Evolutionary conservation across 2,888 invertebrate species (phyloP), one percentile per base, ranked within the genome.

Genomic region (Lepidocyrtinus sp.): DNA sequence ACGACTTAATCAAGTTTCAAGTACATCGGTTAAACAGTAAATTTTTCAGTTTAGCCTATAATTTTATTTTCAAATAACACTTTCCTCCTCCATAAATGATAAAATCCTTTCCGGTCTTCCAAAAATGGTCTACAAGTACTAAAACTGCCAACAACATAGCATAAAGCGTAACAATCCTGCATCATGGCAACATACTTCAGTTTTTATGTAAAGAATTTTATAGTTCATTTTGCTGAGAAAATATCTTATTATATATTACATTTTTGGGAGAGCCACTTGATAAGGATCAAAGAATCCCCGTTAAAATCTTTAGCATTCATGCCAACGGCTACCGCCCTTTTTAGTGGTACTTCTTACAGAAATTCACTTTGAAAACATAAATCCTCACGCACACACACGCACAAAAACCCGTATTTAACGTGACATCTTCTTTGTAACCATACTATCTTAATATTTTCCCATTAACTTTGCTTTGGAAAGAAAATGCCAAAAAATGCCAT

Each of bases 361-460:
- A n/a, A n/a, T n/a, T n/a, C n/a, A n/a, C n/a, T n/a, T n/a, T n/a
- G 12, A 21, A 59, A 59, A 59, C 59, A 59, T 59, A 59, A 59
- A 59, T 59, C 59, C 50, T 21, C 22, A 59, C 59, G 59, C 22
- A 59, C 7, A 36, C 5, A 36, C 7, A 71, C 59, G 22, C 59
- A 59, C 59, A 59, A 26, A 69, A 21, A 45, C 36, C 24, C 71
- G 45, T 45, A 25, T 19, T 19, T 27, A 71, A 71, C 71, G 62
- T 71, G 71, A 71, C 71, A 71, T 71, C 62, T 71, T 69, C 59
- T 21, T 26, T 59, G 15, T n/a, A 69, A 24, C 1, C 17, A 22
- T 67, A 17, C 12, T 22, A 67, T 45, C n/a, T 46, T 21, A 5
- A 27, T 17, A n/a, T n/a, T n/a, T n/a, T n/a, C n/a, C n/a, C n/a